Percentiles rank a stretch among this genome's conserved stretches.
These are phyloP conservation scores for Lagenorhynchus albirostris DNA, from an alignment of 2,113 vertebrate genomes.

Conservation along the genomic window DNA sequence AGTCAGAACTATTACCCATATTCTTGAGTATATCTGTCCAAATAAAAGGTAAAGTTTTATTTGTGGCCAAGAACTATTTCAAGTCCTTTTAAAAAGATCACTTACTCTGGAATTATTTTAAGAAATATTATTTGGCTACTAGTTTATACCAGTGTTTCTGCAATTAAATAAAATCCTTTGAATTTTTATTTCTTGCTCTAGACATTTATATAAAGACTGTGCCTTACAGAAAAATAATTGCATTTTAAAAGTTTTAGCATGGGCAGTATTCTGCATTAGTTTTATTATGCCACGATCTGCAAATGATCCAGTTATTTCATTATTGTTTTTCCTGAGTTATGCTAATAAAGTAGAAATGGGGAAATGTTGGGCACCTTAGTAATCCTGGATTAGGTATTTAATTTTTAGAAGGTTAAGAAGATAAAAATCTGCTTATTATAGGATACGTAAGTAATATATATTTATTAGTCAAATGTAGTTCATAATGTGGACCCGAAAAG, in stretches of 20 bases:
- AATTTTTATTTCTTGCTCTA: background rate
- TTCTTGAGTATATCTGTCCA: background rate
- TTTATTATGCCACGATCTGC: background rate
- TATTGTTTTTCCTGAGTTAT: background rate
- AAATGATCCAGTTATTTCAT: background rate
- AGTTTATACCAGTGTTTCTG: background rate
- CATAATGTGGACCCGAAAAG: background rate
- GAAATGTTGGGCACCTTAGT: background rate
- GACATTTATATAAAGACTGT: background rate
- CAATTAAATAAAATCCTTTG: background rate
- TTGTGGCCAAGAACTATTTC: background rate
- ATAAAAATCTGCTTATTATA: background rate
- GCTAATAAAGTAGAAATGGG: background rate
- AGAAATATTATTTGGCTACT: background rate
- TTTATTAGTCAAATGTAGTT: background rate
- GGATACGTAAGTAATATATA: background rate
- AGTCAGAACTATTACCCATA: background rate
- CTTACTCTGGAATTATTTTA: background rate
- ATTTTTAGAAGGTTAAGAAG: conserved; percentile 16
- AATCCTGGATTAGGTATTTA: background rate
- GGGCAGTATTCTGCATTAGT: background rate
- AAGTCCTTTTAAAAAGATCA: background rate
- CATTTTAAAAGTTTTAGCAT: background rate
- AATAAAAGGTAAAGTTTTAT: background rate
- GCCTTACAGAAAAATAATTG: background rate